Evolutionary conservation across 2,888 invertebrate species (phyloP).

Genomic region (Willowsia nigromaculata): DNA sequence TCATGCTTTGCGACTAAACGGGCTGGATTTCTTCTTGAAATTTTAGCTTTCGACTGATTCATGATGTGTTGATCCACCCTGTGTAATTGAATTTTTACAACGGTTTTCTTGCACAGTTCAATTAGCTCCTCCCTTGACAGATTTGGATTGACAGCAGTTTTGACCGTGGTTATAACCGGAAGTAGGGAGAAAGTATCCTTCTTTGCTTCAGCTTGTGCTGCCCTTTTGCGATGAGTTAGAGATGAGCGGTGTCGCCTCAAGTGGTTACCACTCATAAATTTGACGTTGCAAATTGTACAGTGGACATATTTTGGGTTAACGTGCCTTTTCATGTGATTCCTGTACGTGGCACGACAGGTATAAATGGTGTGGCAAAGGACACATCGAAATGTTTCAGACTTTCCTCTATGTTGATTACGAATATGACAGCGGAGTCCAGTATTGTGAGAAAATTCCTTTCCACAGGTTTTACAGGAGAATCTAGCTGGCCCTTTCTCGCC

Average conservation of each 20-base stretch:
- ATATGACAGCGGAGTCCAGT: not conserved
- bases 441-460: not conserved
- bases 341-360: not conserved
- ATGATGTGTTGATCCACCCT: slow-evolving; percentile 14
- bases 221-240: not conserved
- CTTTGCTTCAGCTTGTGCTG: not conserved
- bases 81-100: not conserved
- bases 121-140: not conserved
- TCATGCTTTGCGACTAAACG: not conserved
- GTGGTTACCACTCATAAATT: not conserved
- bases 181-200: not conserved
- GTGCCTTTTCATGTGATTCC: slow-evolving; percentile 11
- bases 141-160: not conserved
- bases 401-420: not conserved
- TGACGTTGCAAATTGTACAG: not conserved
- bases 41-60: not conserved
- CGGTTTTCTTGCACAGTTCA: not conserved
- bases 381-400: not conserved
- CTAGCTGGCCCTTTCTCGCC: not conserved
- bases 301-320: not conserved
- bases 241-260: not conserved
- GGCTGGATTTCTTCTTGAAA: not conserved
- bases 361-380: not conserved
- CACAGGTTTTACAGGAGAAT: not conserved
- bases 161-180: not conserved